Evolutionary conservation across 2,888 invertebrate genomes (phyloP), one percentile per base, ranked within the genome.

Genomic region (Cheiracanthium punctorium): DNA sequence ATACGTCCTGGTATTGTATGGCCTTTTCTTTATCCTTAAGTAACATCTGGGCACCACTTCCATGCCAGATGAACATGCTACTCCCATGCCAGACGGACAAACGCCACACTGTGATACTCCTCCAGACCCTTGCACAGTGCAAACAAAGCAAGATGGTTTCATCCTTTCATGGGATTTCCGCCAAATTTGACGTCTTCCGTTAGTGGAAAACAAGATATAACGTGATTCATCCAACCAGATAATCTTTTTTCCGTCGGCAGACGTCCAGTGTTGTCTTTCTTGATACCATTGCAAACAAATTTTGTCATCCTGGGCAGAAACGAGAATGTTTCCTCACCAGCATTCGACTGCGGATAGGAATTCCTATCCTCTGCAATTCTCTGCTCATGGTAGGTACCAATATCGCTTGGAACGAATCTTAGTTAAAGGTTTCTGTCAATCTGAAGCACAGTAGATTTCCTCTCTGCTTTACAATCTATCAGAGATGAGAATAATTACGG

Each of bases 11-110:
- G 64, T 24, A 64, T 64, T 10, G 20, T 4, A 43, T 72, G 72
- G 72, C 30, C 48, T 7, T 72, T 72, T 72, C 48, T 48, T 48
- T 29, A 48, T 29, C 48, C 48, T 72, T 0, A 5, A 72, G 17
- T 17, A 48, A 64, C 64, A 64, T 28, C 64, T 24, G 29, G 28
- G 29, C 20, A 64, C 64, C 64, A 64, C 24, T 24, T 64, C 64
- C 28, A 14, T 48, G 43, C 43, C 2, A 48, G 10, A 7, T 12
- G 8, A 48, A 48, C 43, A 14, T 7, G 1, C 12, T 64, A 52
- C n/a, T n/a, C n/a, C n/a, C n/a, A n/a, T n/a, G n/a, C n/a, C n/a
- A n/a, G n/a, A n/a, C n/a, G n/a, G n/a, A n/a, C n/a, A n/a, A n/a
- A n/a, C n/a, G n/a, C n/a, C 64, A 64, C 14, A 70, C n/a, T 28